A percentile compares a stretch with the other conserved stretches of the same genome.
Evolutionary conservation across 2,797 vertebrate species (phyloP).

Genomic region (Eutrigla gurnardus): DNA sequence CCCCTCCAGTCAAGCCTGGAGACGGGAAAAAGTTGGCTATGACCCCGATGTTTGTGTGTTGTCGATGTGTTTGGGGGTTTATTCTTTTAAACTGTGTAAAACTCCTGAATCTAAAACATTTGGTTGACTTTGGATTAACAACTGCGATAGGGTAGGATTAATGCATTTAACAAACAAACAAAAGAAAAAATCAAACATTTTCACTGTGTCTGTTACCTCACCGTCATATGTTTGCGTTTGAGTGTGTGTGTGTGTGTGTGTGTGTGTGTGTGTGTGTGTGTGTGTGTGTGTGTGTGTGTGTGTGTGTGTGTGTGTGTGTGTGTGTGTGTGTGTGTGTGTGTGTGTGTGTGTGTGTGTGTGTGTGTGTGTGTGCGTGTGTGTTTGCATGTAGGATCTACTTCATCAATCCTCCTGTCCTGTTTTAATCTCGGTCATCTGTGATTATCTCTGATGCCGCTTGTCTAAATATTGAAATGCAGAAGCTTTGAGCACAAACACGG

Average conservation of each 20-base stretch:
- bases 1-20: constrained; percentile 40
- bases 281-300: background rate
- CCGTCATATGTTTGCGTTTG: background rate
- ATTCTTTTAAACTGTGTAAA: constrained; percentile 21
- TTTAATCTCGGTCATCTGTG: constrained; percentile 58
- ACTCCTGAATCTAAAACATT: background rate
- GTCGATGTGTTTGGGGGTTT: background rate
- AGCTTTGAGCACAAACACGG: constrained; percentile 9
- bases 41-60: constrained; percentile 18
- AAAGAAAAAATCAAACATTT: background rate
- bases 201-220: background rate
- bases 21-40: constrained; percentile 4
- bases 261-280: background rate
- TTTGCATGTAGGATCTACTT: constrained; percentile 44
- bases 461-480: constrained; percentile 67
- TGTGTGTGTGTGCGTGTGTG: background rate
- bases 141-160: background rate
- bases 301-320: background rate
- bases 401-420: constrained; percentile 43
- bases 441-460: constrained; percentile 52
- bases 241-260: too few relatives aligned
- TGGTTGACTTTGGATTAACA: background rate
- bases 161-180: background rate
- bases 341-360: too few relatives aligned
- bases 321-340: background rate